Percentiles rank a stretch among this genome's conserved stretches.
Conservation (phyloP, 2,888 invertebrate genomes). For the Gandaritis pyraliata region DNA sequence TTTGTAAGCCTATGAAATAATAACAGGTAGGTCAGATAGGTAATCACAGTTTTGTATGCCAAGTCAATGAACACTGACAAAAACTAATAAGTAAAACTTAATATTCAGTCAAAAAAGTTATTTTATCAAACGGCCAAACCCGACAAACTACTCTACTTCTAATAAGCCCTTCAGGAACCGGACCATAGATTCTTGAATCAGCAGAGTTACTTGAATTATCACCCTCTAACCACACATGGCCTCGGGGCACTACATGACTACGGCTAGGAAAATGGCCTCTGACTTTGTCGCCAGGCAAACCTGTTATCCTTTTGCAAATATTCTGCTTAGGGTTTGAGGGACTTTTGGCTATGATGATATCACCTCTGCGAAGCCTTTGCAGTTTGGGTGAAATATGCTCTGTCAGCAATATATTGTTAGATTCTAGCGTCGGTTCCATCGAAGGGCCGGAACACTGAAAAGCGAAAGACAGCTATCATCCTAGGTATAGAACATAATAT, state of each 20-base stretch:
- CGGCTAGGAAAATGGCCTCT: constrained; percentile 65
- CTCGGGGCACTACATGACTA: constrained; percentile 88
- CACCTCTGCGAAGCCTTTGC: constrained; percentile 88
- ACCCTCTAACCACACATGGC: constrained; percentile 96
- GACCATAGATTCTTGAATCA: constrained; percentile 94
- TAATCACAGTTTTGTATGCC: neutral
- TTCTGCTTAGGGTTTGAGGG: constrained; percentile 91
- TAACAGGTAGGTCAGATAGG: too few species aligned
- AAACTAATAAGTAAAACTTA: constrained; percentile 32
- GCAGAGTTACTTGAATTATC: constrained; percentile 93
- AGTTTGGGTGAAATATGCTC: constrained; percentile 90
- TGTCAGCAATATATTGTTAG: constrained; percentile 92
- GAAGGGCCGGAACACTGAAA: constrained; percentile 95
- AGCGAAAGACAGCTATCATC: constrained; percentile 14
- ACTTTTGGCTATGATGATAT: constrained; percentile 93
- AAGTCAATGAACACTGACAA: neutral
- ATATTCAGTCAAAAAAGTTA: constrained; percentile 65
- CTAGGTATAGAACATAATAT: neutral
- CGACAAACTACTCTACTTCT: constrained; percentile 92
- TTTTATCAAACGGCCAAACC: constrained; percentile 89
- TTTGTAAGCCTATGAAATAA: too few species aligned
- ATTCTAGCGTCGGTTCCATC: constrained; percentile 95
- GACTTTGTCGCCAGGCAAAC: constrained; percentile 90
- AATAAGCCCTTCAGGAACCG: constrained; percentile 94
- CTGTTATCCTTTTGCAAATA: constrained; percentile 93